Conservation (phyloP, 1,140 invertebrate species). For the Caenorhabditis brenneri region DNA sequence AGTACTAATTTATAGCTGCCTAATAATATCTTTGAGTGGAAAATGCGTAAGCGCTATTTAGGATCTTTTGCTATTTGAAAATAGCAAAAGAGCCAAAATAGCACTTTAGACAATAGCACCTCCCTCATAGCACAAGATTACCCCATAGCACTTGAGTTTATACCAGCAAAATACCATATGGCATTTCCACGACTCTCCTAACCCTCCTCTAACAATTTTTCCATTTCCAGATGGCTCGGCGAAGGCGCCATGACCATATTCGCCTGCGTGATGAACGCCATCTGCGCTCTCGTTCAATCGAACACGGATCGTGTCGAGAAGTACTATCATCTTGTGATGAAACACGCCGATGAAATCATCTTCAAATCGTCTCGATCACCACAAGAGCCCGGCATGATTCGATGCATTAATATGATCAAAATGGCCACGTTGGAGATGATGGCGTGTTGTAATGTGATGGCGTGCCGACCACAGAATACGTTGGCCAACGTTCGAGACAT, state of each 20-base stretch:
- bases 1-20: no score
- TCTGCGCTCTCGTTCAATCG: conserved; percentile 12
- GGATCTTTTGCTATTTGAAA: no score
- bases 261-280: conserved; percentile 46
- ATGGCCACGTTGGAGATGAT: conserved; percentile 37
- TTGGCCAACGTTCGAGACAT: neutral
- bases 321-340: conserved; percentile 18
- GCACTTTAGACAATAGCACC: no score
- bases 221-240: conserved; percentile 48
- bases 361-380: neutral
- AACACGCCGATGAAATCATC: conserved; percentile 37
- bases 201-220: no score
- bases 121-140: no score
- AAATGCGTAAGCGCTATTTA: no score
- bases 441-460: conserved; percentile 42
- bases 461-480: conserved; percentile 26
- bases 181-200: no score
- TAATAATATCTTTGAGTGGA: no score
- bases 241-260: conserved; percentile 14
- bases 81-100: no score
- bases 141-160: no score
- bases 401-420: conserved; percentile 42
- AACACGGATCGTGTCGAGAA: conserved; percentile 8
- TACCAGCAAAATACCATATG: no score
- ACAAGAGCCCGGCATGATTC: conserved; percentile 15